Base-by-base conservation (phyloP, 1,140 invertebrate species). In the Cepaea nemoralis region DNA sequence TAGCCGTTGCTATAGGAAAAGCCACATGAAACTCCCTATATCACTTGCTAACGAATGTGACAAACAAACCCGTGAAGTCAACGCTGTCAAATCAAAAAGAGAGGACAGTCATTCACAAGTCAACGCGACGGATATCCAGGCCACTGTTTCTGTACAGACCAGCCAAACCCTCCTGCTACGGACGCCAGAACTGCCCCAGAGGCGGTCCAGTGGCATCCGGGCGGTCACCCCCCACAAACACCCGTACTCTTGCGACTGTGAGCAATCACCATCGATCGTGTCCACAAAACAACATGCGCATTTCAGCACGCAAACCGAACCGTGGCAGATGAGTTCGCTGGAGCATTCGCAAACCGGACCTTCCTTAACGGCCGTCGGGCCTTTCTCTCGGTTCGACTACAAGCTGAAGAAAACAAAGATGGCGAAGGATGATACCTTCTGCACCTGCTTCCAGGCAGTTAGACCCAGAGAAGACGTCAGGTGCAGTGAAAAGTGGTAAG, bases 381-480 rank as follows among this genome's bases (percentile, higher is more conserved):
- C 69, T 19, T 45, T 74, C 40, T 74, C 24, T 33, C 40, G 71
- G 8, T 42, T 48, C 1, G 71, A 74, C 71, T 70, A 70, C 35
- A 70, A 40, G 40, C 37, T 70, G 27, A 45, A 27, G 40, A 42
- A 48, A n/a, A 45, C 42, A 22, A 42, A 74, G 71, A 3, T 27
- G 16, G 59, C 10, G 6, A 63, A 63, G 27, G 27, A 63, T 31
- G 59, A 63, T 27, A n/a, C 27, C n/a, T 63, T 31, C 27, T 31
- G 27, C 27, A 27, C 27, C 27, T 63, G 59, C 16, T 63, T 1
- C 22, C 6, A 2, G 27, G 6, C n/a, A 31, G 16, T 6, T 2
- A 16, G 33, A 63, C 59, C n/a, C 5, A 6, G 8, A 14, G 50
- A 55, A 6, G 8, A 8, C 6, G 31, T 73, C 27, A 10, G 22